These are phyloP conservation scores for Stichopus horrens DNA, from an alignment of 53 echinoderm and acorn worm species.

Conservation along the genomic window DNA sequence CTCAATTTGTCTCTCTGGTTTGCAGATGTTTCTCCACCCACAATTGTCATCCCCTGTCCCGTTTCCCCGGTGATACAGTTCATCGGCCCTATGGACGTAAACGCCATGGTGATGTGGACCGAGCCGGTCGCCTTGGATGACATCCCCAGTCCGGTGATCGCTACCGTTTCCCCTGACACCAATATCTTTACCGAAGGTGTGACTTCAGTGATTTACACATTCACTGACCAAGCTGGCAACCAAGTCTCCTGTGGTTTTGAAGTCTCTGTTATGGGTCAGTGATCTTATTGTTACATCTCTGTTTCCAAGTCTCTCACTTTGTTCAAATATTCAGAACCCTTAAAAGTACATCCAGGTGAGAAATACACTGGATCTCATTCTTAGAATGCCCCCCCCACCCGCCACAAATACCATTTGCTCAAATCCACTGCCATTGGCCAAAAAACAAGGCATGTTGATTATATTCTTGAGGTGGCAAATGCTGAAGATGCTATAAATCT, in stretches of 20 bases:
- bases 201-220: conserved; percentile 11
- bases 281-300: neutral
- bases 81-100: conserved; percentile 9
- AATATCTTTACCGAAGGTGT: conserved; percentile 23
- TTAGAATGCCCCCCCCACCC: no score
- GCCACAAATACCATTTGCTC: no score
- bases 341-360: no score
- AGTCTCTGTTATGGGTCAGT: conserved; percentile 16
- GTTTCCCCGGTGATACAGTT: neutral
- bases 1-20: neutral
- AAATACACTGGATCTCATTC: no score
- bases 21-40: conserved; percentile 34
- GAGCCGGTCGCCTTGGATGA: conserved; percentile 14
- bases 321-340: no score
- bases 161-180: neutral
- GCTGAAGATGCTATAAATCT: no score
- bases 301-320: no score
- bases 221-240: conserved; percentile 29
- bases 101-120: conserved; percentile 4
- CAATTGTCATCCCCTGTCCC: conserved; percentile 14
- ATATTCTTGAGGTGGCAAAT: no score
- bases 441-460: no score
- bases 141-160: neutral
- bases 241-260: neutral
- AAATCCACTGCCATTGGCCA: no score